Percentiles rank a stretch among this genome's conserved stretches.
These are phyloP conservation scores for Eupeodes luniger DNA, from an alignment of 2,888 invertebrate genomes.

Conservation along the genomic window DNA sequence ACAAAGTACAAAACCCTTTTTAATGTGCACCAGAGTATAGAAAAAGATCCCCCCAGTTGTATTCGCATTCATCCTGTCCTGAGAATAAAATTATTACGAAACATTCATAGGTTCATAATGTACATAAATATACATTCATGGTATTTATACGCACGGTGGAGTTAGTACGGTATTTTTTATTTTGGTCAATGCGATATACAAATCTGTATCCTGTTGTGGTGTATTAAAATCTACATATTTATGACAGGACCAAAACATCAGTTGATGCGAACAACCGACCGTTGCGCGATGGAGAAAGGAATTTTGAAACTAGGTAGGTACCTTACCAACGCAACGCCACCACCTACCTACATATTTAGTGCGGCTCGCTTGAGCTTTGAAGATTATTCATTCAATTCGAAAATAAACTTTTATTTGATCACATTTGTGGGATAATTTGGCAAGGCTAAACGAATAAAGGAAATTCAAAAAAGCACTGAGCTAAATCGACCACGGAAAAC, in stretches of 20 bases:
- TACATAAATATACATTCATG: neutral
- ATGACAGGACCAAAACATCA: neutral
- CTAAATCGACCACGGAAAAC: neutral
- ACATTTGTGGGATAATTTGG: constrained; percentile 38
- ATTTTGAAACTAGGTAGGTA: constrained; percentile 49
- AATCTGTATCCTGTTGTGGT: constrained; percentile 28
- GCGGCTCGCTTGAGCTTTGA: constrained; percentile 35
- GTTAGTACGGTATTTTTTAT: neutral
- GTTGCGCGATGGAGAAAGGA: neutral
- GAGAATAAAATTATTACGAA: constrained; percentile 51
- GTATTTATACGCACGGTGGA: neutral
- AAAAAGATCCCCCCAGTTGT: neutral
- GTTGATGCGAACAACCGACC: too few species aligned
- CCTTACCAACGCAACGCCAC: too few species aligned
- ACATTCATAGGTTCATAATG: neutral
- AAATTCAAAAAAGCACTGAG: neutral
- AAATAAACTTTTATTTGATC: constrained; percentile 41
- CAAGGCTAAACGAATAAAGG: constrained; percentile 10
- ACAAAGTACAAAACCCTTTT: neutral
- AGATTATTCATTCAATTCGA: constrained; percentile 34
- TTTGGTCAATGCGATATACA: neutral
- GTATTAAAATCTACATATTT: neutral
- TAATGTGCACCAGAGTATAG: neutral
- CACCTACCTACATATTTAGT: constrained; percentile 14
- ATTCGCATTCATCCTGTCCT: constrained; percentile 22